Base-by-base conservation (phyloP, 2,888 invertebrate species). In the Drosophila fungiperda region DNA sequence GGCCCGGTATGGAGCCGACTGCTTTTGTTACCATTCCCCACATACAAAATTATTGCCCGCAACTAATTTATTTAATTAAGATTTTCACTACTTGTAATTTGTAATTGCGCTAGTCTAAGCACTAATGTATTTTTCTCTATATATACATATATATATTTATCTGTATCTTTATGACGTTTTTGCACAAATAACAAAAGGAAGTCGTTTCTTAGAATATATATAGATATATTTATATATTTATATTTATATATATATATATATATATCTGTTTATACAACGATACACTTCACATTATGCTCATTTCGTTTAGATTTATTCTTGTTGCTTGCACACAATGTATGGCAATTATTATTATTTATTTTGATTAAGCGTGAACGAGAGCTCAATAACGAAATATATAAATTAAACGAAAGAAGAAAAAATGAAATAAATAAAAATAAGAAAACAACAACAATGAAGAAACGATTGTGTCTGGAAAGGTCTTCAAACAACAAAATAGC, bases 1-100 rank as follows among this genome's bases (percentile, higher is more conserved):
- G 78, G 78, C 73, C 73, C 40, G 65, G 65, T 77, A 72, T 58
- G 74, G 70, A 54, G 78, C 50, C 73, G 55, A 60, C 68, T 48
- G 68, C 71, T 81, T 83, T 89, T 86, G 89, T 90, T 87, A 89
- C 87, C 75, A 89, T 87, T 88, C 80, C 84, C 85, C 89, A 90
- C 80, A 76, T 87, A 79, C n/a, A 86, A 83, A 80, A 86, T 85
- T 82, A 89, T 83, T 68, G 79, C 82, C 68, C 59, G 59, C 66
- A 68, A 78, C 76, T 88, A 90, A 90, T 85, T 85, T 85, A 88
- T 85, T 85, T 85, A 85, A 90, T 90, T 85, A 85, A 78, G 90
- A 84, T 89, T 84, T 89, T 84, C 84, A 87, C 89, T 84, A 84
- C 71, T 42, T 84, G 66, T 71, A 74, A 74, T 68, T 74, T 68